Conservation (phyloP, 1,140 invertebrate species). For the Gonioctena quinquepunctata region DNA sequence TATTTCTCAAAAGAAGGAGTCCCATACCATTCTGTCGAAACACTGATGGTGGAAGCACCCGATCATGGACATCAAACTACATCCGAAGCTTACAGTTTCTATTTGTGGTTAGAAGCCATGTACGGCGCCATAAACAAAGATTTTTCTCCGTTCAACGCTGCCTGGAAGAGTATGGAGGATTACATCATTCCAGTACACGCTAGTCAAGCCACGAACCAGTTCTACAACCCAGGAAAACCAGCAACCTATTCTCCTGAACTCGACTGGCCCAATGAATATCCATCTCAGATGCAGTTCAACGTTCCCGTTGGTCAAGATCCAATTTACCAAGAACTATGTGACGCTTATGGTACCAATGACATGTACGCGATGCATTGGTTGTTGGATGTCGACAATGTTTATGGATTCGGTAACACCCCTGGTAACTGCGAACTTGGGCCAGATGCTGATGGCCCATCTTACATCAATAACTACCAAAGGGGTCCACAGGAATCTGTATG, state of each 20-base stretch:
- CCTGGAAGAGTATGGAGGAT: slow-evolving; percentile 28
- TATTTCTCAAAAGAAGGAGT: slow-evolving; percentile 31
- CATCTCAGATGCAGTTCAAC: slow-evolving; percentile 20
- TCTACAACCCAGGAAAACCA: background rate
- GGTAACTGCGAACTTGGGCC: slow-evolving; percentile 23
- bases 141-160: slow-evolving; percentile 23
- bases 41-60: slow-evolving; percentile 23
- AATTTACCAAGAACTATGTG: slow-evolving; percentile 21
- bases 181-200: slow-evolving; percentile 20
- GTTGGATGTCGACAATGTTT: slow-evolving; percentile 30
- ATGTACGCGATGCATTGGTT: slow-evolving; percentile 31
- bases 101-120: slow-evolving; percentile 16
- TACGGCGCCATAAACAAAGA: slow-evolving; percentile 19
- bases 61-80: slow-evolving; percentile 32
- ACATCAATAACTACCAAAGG: slow-evolving; percentile 32
- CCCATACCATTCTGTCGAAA: slow-evolving; percentile 25
- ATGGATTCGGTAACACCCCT: slow-evolving; percentile 28
- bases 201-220: background rate
- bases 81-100: slow-evolving; percentile 31
- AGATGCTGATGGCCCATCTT: slow-evolving; percentile 13
- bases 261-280: slow-evolving; percentile 29
- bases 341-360: slow-evolving; percentile 19
- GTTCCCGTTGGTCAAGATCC: slow-evolving; percentile 28
- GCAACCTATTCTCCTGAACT: slow-evolving; percentile 19
- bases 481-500: slow-evolving; percentile 31